Base-by-base conservation (phyloP, 2,888 invertebrate species). In the Synanthedon tipuliformis region DNA sequence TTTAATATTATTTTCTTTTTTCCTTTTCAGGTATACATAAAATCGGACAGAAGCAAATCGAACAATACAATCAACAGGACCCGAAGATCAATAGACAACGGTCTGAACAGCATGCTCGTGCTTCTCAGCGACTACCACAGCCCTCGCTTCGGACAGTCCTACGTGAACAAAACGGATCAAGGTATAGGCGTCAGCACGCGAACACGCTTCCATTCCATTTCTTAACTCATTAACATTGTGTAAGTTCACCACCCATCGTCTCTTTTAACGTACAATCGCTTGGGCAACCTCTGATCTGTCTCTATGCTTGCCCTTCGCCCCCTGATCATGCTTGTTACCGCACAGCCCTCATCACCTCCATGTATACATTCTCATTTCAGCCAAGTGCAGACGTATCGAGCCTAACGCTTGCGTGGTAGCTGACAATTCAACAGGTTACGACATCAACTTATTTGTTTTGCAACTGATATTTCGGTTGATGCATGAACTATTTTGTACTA, bases 91-190 rank as follows among this genome's bases (percentile, higher is more conserved):
- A 61, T 75, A 41, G 78, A 80, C 57, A 64, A 65, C 55, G 72
- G 66, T 40, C 58, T 81, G 49, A 73, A 73, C 63, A 78, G 73
- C 55, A 83, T 79, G 77, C 73, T 86, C 40, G 86, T 86, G 50
- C 80, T 82, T 50, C 60, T 83, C 41, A 74, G 74, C 53, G 71
- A 72, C 50, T 75, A 65, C 61, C 69, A 65, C 54, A 63, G 57
- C 13, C 81, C 83, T 2, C 57, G 49, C 48, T 63, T 67, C 11
- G 75, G 72, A 2, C 51, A 58, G 52, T 73, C 71, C 53, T 74
- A 78, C 60, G 62, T 61, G 50, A 85, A 85, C 61, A 59, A 56
- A 10, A 78, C 81, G 1, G 83, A 83, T 41, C 63, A 61, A 1
- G 66, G 73, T 55, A 66, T 80, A 78, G 41, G 45, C 1, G 45